Evolutionary conservation across 2,113 vertebrate genomes (phyloP).

Genomic region (Phodopus roborovskii): DNA sequence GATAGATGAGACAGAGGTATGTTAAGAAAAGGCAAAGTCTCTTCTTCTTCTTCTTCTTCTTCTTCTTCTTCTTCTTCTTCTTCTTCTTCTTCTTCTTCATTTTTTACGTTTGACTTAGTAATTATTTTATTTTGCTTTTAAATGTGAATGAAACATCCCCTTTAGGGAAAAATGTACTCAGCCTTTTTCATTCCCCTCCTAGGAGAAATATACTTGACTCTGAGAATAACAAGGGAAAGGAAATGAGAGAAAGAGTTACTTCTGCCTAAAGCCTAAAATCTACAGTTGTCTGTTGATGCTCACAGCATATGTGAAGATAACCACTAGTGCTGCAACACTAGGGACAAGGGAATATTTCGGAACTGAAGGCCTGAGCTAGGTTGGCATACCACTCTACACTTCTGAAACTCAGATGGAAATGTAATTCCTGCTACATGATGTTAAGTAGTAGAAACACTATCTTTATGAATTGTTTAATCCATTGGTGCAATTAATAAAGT

Average conservation of each 20-base stretch:
- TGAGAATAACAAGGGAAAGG: neutral
- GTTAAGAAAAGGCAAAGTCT: neutral
- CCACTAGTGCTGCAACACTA: neutral
- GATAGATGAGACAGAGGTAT: neutral
- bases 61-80: no score
- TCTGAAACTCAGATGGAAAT: neutral
- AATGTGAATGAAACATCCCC: neutral
- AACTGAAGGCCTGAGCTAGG: neutral
- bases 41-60: neutral
- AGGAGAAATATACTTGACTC: neutral
- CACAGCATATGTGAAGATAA: neutral
- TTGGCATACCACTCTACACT: neutral
- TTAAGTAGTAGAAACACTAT: neutral
- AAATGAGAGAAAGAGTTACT: slow-evolving; percentile 16
- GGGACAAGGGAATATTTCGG: neutral
- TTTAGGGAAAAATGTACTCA: neutral
- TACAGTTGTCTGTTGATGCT: neutral
- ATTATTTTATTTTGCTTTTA: slow-evolving; percentile 11
- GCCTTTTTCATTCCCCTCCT: neutral
- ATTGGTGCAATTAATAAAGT: neutral
- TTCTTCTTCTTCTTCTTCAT: neutral
- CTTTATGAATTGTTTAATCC: neutral
- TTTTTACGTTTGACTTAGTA: neutral
- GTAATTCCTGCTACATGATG: neutral
- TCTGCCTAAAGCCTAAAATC: neutral